Percentiles rank a stretch among this genome's conserved stretches.
phyloP scores from a whole-genome alignment of 2,888 invertebrate species.

The Tenthredo livida region DNA sequence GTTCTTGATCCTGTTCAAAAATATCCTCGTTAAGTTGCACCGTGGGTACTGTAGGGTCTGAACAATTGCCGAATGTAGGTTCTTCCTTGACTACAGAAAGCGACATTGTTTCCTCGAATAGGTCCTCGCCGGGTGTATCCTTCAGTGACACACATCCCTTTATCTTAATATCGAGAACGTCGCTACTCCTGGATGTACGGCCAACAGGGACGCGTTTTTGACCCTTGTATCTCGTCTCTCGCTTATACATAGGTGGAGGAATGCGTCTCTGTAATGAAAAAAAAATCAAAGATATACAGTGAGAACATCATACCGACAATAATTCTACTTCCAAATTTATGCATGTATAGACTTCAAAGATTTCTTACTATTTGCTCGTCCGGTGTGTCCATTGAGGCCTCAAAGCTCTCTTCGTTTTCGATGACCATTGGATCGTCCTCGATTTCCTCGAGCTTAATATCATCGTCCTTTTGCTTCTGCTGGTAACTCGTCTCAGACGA shows the following conservation, averaged over 20 bases:
- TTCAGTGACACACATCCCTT: conserved; percentile 59
- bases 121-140: conserved; percentile 57
- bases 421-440: conserved; percentile 75
- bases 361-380: conserved; percentile 64
- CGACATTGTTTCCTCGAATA: conserved; percentile 56
- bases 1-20: conserved; percentile 59
- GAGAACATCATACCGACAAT: not conserved
- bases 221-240: conserved; percentile 78
- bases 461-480: conserved; percentile 66
- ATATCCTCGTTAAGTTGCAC: conserved; percentile 69
- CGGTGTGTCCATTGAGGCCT: conserved; percentile 62
- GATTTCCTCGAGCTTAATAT: conserved; percentile 73
- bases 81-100: conserved; percentile 63
- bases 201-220: conserved; percentile 78
- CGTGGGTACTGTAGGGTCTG: conserved; percentile 71
- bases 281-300: not conserved
- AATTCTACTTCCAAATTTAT: not conserved
- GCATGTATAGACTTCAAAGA: not conserved
- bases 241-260: conserved; percentile 73
- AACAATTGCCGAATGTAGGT: conserved; percentile 63
- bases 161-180: conserved; percentile 57
- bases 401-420: conserved; percentile 71
- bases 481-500: conserved; percentile 64
- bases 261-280: conserved; percentile 66
- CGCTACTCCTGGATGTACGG: conserved; percentile 65